Evolutionary conservation across 2,797 vertebrate genomes (phyloP).

Genomic region (Poeciliopsis presidionis): DNA sequence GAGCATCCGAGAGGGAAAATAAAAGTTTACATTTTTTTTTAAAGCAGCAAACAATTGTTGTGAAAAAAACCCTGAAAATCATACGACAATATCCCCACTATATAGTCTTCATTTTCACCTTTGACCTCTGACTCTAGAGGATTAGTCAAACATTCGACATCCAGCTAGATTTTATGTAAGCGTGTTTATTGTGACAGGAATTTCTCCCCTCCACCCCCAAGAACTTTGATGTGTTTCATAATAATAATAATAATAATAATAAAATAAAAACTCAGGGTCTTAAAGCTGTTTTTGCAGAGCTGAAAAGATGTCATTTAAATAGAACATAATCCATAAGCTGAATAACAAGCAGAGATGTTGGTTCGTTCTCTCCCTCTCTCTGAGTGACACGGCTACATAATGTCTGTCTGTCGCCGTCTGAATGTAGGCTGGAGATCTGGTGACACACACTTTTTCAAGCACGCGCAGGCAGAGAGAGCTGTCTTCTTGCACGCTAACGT

Average conservation of each 20-base stretch:
- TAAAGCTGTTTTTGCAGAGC: slow-evolving; percentile 71
- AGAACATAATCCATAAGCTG: slow-evolving; percentile 78
- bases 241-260: not conserved
- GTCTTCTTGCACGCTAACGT: slow-evolving; percentile 61
- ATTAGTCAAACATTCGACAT: slow-evolving; percentile 36
- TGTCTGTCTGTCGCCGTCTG: slow-evolving; percentile 73
- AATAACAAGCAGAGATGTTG: slow-evolving; percentile 70
- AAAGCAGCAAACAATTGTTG: slow-evolving; percentile 57
- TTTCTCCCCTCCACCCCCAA: slow-evolving; percentile 38
- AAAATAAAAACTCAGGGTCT: slow-evolving; percentile 33
- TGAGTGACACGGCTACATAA: slow-evolving; percentile 66
- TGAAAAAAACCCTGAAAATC: slow-evolving; percentile 29
- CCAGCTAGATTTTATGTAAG: slow-evolving; percentile 44
- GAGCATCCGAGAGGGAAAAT: slow-evolving; percentile 16
- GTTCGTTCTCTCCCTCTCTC: slow-evolving; percentile 51
- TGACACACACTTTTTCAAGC: slow-evolving; percentile 27
- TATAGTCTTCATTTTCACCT: slow-evolving; percentile 33
- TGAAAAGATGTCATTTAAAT: slow-evolving; percentile 71
- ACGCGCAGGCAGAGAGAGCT: slow-evolving; percentile 29
- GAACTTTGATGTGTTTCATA: slow-evolving; percentile 64
- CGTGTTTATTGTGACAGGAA: slow-evolving; percentile 44
- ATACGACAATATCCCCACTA: slow-evolving; percentile 47
- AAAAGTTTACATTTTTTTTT: not conserved
- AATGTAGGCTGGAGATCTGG: slow-evolving; percentile 68
- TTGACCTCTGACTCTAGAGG: slow-evolving; percentile 37